Evolutionary conservation across 2,888 invertebrate species (phyloP), one percentile per base, ranked within the genome.

Genomic region (Drosophila phalerata): DNA sequence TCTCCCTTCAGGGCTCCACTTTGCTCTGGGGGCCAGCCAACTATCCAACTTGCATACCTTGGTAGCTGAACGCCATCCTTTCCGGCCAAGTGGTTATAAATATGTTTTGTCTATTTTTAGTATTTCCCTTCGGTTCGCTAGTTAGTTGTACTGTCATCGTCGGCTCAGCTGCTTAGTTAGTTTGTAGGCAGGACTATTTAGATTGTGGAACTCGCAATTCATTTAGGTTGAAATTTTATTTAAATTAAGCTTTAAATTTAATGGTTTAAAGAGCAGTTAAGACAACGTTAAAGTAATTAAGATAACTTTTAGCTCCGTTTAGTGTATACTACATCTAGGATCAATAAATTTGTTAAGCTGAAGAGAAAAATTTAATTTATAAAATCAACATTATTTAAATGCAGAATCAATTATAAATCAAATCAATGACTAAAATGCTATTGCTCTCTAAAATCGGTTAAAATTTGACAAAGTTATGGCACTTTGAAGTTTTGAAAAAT

Each of bases 91-190:
- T 69, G 69, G 61, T 60, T 71, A 81, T 83, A 83, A 85, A 83
- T 85, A 83, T 69, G 68, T 68, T 67, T 75, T 57, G 48, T 68
- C 80, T 84, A 86, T 84, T 86, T 84, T 73, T 84, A 84, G 74
- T 63, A 34, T 37, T 30, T 43, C 32, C 17, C 38, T 28, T 37
- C 42, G 37, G 25, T 52, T 47, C 40, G 53, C 56, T 42, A 28
- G 63, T 57, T 58, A 64, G 57, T 60, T 52, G 43, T 57, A 70
- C 60, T 75, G 67, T 75, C 76, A 63, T 75, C 75, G 57, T 43
- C 13, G 17, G 19, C 56, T 38, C 19, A 58, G 30, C 53, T 55
- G 53, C 53, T 56, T 25, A 22, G 49, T 56, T 69, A 28, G 32
- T 52, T 51, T 28, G 28, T 30, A 11, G 58, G 37, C 13, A 48